Base-by-base conservation (phyloP, 1,140 invertebrate genomes). In the Dufourea novaeangliae region DNA sequence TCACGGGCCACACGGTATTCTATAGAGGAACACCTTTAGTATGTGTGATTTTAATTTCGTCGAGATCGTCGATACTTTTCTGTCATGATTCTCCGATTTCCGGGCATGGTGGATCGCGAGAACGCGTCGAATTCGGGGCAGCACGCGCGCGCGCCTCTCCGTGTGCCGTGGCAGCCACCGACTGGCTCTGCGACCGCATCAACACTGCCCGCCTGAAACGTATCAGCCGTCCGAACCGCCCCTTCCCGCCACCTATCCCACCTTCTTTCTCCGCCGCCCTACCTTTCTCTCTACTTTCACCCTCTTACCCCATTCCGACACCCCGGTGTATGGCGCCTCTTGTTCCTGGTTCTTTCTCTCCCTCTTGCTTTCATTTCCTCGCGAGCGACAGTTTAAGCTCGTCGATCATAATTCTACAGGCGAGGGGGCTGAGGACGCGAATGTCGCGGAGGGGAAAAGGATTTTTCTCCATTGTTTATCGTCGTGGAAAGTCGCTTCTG, bases 141-240 rank as follows among this genome's bases (percentile, higher is more conserved):
- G 74, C 84, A 79, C 79, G 79, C 88, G 41, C 50, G 74, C 84
- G 83, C 79, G 79, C 88, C 80, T 83, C 78, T 80, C 84, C 84
- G 83, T 82, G 78, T 82, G 84, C 78, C 83, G 83, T 86, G 85
- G 84, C 87, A 87, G 83, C 83, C 85, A 89, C 88, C 89, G 88
- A 88, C 84, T 86, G 84, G 81, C 85, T 80, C 80, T 72, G 73
- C 84, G 82, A 83, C 86, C 87, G 80, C 79, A 86, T 86, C 84
- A 86, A 88, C 85, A 85, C 87, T 87, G 86, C 84, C 86, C 81
- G 88, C 67, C 82, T 79, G 74, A 78, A 86, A 81, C 81, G 82
- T 79, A 87, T 83, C 83, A 80, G 81, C 80, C 72, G 5, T 17
- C 44, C 17, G n/a, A n/a, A n/a, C 17, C 46, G 4, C 20, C 20